These are phyloP conservation scores for Eupsittula cactorum DNA, from an alignment of 2,113 vertebrate species.

Conservation along the genomic window DNA sequence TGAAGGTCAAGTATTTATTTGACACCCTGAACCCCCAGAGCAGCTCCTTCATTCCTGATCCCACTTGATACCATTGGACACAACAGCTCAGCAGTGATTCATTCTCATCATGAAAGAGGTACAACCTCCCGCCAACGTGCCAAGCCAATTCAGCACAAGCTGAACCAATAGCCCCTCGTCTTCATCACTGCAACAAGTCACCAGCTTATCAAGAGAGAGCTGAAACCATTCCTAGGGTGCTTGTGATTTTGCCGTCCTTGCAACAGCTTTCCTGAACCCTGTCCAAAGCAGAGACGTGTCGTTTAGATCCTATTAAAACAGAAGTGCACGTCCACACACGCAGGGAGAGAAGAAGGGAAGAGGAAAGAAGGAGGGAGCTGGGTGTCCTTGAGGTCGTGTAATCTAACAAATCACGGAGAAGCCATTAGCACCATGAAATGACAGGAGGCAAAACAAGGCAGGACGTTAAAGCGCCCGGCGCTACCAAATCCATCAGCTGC, in stretches of 20 bases:
- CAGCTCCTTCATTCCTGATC: not conserved
- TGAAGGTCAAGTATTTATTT: not conserved
- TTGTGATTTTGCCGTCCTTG: not conserved
- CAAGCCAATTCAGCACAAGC: not conserved
- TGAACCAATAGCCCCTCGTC: not conserved
- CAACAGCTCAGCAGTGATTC: not conserved
- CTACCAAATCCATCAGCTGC: not conserved
- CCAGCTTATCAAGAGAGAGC: not conserved
- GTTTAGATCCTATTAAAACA: conserved; percentile 37
- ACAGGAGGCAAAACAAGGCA: conserved; percentile 13
- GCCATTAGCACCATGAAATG: not conserved
- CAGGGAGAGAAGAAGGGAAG: not conserved
- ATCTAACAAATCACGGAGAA: not conserved
- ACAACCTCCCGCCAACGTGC: not conserved
- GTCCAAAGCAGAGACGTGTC: not conserved
- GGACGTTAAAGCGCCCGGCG: not conserved
- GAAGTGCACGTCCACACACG: not conserved
- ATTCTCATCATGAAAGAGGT: not conserved
- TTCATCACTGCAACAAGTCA: not conserved
- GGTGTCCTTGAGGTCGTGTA: conserved; percentile 21
- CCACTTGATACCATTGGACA: not conserved
- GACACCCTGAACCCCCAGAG: not conserved
- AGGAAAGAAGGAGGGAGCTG: not conserved
- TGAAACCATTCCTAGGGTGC: not conserved
- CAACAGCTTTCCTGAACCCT: conserved; percentile 9